A percentile compares a stretch with the other conserved stretches of the same genome.
These are phyloP conservation scores for Amphipyra berbera DNA, from an alignment of 2,888 invertebrate species.

Conservation along the genomic window DNA sequence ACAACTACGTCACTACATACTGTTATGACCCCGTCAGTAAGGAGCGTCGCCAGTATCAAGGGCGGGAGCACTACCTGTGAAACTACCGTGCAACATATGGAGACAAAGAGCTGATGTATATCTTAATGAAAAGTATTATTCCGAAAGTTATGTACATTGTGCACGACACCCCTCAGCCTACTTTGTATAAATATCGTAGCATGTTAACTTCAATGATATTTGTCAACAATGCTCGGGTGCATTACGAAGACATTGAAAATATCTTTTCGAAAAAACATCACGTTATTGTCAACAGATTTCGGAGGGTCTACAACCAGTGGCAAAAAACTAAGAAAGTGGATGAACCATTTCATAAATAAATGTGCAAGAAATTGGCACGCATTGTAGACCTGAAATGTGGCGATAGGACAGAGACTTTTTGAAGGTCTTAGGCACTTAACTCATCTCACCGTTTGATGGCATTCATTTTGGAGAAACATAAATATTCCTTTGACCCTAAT, in stretches of 20 bases:
- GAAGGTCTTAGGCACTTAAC: background rate
- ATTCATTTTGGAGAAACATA: slow-evolving; percentile 6
- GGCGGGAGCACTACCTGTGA: slow-evolving; percentile 14
- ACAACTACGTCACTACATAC: slow-evolving; percentile 6
- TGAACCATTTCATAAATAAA: background rate
- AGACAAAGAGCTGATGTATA: slow-evolving; percentile 28
- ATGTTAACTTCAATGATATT: slow-evolving; percentile 28
- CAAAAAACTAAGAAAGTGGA: background rate
- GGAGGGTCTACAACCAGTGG: background rate
- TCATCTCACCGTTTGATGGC: background rate
- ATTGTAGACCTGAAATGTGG: background rate
- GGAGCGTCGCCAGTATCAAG: slow-evolving; percentile 13
- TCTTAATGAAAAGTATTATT: slow-evolving; percentile 11
- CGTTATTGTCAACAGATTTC: slow-evolving; percentile 11
- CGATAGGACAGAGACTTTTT: background rate
- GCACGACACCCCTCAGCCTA: slow-evolving; percentile 27
- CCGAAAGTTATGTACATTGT: slow-evolving; percentile 25
- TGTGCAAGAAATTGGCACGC: background rate
- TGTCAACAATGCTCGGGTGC: slow-evolving; percentile 28
- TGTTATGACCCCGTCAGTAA: slow-evolving; percentile 25
- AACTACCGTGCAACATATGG: background rate
- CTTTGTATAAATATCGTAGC: slow-evolving; percentile 25
- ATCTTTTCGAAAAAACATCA: slow-evolving; percentile 26
- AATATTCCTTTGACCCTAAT: slow-evolving; percentile 21
- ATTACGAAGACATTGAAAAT: slow-evolving; percentile 16